Conservation (phyloP, 2,797 vertebrate species). For the Merluccius polli region DNA sequence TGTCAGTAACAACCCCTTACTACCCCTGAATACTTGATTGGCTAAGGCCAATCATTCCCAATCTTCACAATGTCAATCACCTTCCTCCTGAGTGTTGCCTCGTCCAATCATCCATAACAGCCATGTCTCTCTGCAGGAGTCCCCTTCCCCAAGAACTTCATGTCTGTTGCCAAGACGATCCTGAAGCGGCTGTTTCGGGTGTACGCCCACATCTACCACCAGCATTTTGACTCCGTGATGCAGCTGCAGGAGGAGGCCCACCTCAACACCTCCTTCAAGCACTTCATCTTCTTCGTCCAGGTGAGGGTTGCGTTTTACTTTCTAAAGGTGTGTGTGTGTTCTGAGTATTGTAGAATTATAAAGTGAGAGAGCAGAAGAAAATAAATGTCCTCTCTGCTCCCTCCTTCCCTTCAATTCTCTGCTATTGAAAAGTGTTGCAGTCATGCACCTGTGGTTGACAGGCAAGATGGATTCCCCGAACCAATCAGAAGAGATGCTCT, state of each 20-base stretch:
- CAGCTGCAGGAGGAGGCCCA: constrained; percentile 96
- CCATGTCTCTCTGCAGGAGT: constrained; percentile 74
- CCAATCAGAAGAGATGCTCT: neutral
- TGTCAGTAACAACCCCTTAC: neutral
- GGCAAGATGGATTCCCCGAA: neutral
- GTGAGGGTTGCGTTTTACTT: constrained; percentile 55
- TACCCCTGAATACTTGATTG: neutral
- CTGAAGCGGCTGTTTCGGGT: constrained; percentile 93
- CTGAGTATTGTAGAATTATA: neutral
- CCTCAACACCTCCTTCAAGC: constrained; percentile 98
- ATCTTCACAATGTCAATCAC: neutral
- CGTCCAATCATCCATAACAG: constrained; percentile 16
- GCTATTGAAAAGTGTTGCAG: too few relatives aligned
- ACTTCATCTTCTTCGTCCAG: constrained; percentile 99
- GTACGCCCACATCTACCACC: constrained; percentile 96
- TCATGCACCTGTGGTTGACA: neutral
- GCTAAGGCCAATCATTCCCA: neutral
- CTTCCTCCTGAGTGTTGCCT: neutral
- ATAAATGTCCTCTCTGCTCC: too few relatives aligned
- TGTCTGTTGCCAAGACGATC: constrained; percentile 98
- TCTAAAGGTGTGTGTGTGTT: neutral
- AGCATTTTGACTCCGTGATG: constrained; percentile 96
- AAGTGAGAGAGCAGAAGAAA: neutral
- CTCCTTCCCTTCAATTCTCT: too few relatives aligned
- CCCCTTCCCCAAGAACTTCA: constrained; percentile 95